Evolutionary conservation across 2,113 vertebrate genomes (phyloP).

Genomic region (Oostethus manadensis): DNA sequence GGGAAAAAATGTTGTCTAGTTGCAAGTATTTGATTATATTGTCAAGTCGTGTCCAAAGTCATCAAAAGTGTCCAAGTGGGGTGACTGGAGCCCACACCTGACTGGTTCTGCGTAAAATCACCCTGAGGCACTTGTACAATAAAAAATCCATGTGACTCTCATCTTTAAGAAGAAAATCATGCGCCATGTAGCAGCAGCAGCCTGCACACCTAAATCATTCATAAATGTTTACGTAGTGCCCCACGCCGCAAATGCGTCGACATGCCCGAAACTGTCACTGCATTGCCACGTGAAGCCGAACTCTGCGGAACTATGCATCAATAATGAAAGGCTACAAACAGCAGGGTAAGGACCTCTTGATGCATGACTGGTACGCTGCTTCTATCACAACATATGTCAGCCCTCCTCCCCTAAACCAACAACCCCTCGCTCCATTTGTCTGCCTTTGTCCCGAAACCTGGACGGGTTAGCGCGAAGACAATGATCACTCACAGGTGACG

Average conservation of each 20-base stretch:
- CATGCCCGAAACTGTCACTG: conserved; percentile 22
- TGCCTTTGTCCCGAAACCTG: conserved; percentile 14
- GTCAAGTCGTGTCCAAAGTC: too few relatives aligned
- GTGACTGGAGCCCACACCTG: too few relatives aligned
- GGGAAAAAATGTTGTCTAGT: too few relatives aligned
- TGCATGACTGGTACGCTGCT: conserved; percentile 20
- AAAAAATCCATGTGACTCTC: neutral
- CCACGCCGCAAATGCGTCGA: conserved; percentile 46
- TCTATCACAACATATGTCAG: conserved; percentile 22
- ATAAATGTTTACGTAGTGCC: conserved; percentile 56
- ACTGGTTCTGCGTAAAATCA: too few relatives aligned
- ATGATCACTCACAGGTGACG: conserved; percentile 50
- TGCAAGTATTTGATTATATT: too few relatives aligned
- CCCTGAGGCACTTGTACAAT: neutral
- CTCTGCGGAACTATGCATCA: conserved; percentile 48
- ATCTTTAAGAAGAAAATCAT: neutral
- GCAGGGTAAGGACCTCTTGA: conserved; percentile 46
- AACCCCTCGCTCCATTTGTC: conserved; percentile 10
- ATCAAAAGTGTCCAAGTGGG: too few relatives aligned
- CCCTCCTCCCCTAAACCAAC: conserved; percentile 15
- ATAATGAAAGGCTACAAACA: conserved; percentile 63
- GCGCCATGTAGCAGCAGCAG: conserved; percentile 27
- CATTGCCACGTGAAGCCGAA: conserved; percentile 33
- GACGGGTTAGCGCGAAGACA: conserved; percentile 13
- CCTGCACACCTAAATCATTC: conserved; percentile 58